Conservation (phyloP, 2,113 vertebrate genomes). For the Channa argus region DNA sequence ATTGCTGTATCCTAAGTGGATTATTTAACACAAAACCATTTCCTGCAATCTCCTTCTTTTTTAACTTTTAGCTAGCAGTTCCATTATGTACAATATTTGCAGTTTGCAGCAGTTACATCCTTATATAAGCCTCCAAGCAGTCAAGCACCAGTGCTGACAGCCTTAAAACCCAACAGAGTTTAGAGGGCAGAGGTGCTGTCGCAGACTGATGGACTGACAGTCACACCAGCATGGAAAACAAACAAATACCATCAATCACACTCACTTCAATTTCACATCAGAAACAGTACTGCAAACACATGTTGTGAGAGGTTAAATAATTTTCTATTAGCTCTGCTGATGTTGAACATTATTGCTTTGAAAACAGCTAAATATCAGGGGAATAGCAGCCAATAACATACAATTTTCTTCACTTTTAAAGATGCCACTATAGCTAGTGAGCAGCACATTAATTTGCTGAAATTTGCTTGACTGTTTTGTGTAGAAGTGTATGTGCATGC, state of each 20-base stretch:
- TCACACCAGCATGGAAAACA: slow-evolving; percentile 46
- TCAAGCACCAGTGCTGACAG: slow-evolving; percentile 63
- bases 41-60: slow-evolving; percentile 25
- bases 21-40: slow-evolving; percentile 36
- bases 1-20: slow-evolving; percentile 2
- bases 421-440: not conserved
- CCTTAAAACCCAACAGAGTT: slow-evolving; percentile 63
- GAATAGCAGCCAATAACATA: not conserved
- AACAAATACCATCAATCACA: slow-evolving; percentile 54
- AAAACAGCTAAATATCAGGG: not conserved
- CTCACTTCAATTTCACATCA: slow-evolving; percentile 19
- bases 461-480: not conserved
- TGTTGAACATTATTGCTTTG: no score
- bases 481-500: not conserved
- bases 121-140: slow-evolving; percentile 56
- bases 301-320: not conserved
- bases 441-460: not conserved
- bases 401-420: not conserved
- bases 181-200: slow-evolving; percentile 69
- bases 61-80: slow-evolving; percentile 35
- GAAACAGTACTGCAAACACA: not conserved
- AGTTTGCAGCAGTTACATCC: slow-evolving; percentile 64
- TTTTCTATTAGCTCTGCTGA: not conserved
- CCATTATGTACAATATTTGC: slow-evolving; percentile 40
- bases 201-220: slow-evolving; percentile 59